Base-by-base conservation (phyloP, 2,113 vertebrate genomes). In the Colius striatus region DNA sequence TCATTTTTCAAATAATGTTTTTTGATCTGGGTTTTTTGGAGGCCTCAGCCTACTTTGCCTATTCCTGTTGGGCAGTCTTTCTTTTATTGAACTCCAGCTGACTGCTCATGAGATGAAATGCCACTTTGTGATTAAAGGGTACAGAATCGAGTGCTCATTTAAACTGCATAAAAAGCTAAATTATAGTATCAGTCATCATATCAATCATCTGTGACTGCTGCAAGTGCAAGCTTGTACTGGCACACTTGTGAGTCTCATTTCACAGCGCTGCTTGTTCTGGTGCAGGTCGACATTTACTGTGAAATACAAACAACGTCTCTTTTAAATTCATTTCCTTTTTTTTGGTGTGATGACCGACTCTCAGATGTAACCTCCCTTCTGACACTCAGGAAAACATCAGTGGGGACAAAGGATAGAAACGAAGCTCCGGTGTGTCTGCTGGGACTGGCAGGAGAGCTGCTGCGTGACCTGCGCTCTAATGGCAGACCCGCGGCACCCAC, bases 1-100 rank as follows among this genome's bases (percentile, higher is more conserved):
- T 92, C 61, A 96, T 95, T 93, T 96, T 93, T 96, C 72, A 93
- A 90, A 94, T 92, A 74, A 77, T 79, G 79, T 77, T 94, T 96
- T 96, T 96, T 88, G 72, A 95, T 93, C 87, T 84, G 45, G 5
- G 25, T 18, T 87, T 85, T 93, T 90, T 90, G 17, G 76, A 94
- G 92, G 61, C 90, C 83, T 92, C 83, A 89, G 77, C 62, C 85
- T 89, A 75, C 88, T 81, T 90, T 90, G 76, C 70, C 45, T 92
- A 7, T 84, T 95, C 73, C 86, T 89, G 73, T 92, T 75, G 92
- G 76, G 66, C 77, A 90, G 72, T n/a, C 57, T 92, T 92, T 94
- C 85, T 86, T 87, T 81, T 74, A 61, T 47, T 78, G 90, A 96
- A 90, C 53, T 93, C 20, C 55, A 78, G 70, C 79, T 67, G 87